Evolutionary conservation across 1,140 invertebrate genomes (phyloP).

Genomic region (Eriosoma lanigerum): DNA sequence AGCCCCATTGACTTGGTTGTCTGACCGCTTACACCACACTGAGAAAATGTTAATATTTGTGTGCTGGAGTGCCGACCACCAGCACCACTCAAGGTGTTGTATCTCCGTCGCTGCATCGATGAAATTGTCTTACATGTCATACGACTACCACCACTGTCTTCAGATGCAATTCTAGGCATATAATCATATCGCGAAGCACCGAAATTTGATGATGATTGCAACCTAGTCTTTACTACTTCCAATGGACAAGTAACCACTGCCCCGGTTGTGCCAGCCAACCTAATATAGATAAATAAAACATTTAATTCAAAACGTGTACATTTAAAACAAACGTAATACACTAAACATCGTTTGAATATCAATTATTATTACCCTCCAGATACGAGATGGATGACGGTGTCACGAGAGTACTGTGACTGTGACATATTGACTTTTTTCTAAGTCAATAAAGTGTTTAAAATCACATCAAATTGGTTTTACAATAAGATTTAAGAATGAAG

Average conservation of each 20-base stretch:
- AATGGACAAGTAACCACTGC: slow-evolving; percentile 96
- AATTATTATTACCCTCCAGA: slow-evolving; percentile 74
- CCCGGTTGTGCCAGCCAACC: slow-evolving; percentile 91
- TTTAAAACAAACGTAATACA: not conserved
- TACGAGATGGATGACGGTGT: slow-evolving; percentile 81
- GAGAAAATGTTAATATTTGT: slow-evolving; percentile 65
- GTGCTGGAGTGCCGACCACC: slow-evolving; percentile 54
- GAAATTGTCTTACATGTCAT: slow-evolving; percentile 61
- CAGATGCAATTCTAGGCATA: slow-evolving; percentile 59
- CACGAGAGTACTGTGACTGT: slow-evolving; percentile 59
- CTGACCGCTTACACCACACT: slow-evolving; percentile 62
- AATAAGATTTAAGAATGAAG: not conserved
- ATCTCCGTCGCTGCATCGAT: slow-evolving; percentile 60
- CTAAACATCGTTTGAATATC: not conserved
- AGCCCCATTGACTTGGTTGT: slow-evolving; percentile 63
- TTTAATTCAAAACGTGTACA: not conserved
- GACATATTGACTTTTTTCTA: slow-evolving; percentile 53
- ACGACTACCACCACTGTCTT: slow-evolving; percentile 60
- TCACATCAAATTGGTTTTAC: not conserved
- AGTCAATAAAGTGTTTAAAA: not conserved
- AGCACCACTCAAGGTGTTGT: slow-evolving; percentile 58
- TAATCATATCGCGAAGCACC: slow-evolving; percentile 56
- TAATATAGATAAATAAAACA: slow-evolving; percentile 58
- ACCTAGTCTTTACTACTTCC: slow-evolving; percentile 96
- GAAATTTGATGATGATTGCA: slow-evolving; percentile 87